Percentiles rank a stretch among this genome's conserved stretches.
These are phyloP conservation scores for Episyrphus balteatus DNA, from an alignment of 1,140 invertebrate species.

Conservation along the genomic window DNA sequence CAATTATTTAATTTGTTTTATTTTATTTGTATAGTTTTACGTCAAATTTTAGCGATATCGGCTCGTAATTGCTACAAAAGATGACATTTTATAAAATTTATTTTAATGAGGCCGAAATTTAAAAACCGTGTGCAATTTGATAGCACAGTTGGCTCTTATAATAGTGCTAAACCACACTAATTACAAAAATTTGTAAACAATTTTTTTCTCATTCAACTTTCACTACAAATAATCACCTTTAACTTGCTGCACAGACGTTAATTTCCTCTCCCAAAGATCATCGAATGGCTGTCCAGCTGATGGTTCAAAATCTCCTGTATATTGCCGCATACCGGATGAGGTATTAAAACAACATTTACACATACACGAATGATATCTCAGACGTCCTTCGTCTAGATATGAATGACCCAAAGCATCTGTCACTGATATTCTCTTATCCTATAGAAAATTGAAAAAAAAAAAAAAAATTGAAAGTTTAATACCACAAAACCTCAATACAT, in stretches of 20 bases:
- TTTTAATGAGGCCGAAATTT: too few relatives aligned
- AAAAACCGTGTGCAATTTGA: too few relatives aligned
- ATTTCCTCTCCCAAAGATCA: conserved; percentile 88
- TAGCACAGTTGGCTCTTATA: too few relatives aligned
- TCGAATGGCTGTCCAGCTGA: conserved; percentile 79
- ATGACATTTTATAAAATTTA: too few relatives aligned
- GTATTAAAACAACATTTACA: conserved; percentile 91
- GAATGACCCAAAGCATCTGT: conserved; percentile 90
- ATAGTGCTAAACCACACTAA: too few relatives aligned
- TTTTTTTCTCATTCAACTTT: background rate
- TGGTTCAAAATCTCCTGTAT: conserved; percentile 88
- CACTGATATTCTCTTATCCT: conserved; percentile 90
- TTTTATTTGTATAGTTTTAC: too few relatives aligned
- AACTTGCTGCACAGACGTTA: conserved; percentile 83
- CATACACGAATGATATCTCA: conserved; percentile 99
- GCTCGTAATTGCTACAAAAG: too few relatives aligned
- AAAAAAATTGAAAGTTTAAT: background rate
- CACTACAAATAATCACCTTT: conserved; percentile 65
- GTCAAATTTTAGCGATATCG: too few relatives aligned
- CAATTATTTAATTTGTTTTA: too few relatives aligned
- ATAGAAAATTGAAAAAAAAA: conserved; percentile 4
- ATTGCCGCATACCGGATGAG: conserved; percentile 64
- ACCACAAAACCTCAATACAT: background rate
- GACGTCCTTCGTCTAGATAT: conserved; percentile 92
- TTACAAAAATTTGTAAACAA: background rate